Percentiles rank a stretch among this genome's conserved stretches.
Conservation (phyloP, 2,888 invertebrate species). For the Rhaphigaster nebulosa region DNA sequence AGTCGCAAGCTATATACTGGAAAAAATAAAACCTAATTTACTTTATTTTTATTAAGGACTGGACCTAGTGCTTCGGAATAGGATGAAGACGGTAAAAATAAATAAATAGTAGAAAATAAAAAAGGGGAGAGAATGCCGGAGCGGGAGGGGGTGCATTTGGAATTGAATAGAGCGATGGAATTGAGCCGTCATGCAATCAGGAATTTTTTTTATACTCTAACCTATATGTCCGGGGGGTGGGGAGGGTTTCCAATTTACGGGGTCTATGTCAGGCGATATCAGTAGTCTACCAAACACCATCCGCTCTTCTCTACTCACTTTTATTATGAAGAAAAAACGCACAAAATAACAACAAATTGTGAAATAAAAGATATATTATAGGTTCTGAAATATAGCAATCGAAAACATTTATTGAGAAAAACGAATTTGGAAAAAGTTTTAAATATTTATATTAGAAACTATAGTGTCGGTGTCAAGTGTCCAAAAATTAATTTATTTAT, state of each 20-base stretch:
- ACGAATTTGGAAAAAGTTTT: too few species aligned
- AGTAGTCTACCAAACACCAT: neutral
- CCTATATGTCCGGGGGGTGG: neutral
- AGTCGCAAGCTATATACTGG: neutral
- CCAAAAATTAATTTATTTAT: too few species aligned
- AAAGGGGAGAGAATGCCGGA: neutral
- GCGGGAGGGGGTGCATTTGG: neutral
- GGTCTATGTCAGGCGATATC: constrained; percentile 9
- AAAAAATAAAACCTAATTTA: neutral
- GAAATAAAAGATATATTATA: too few species aligned
- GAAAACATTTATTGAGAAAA: too few species aligned
- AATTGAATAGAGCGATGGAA: constrained; percentile 33
- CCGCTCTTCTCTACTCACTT: neutral
- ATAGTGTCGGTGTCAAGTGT: too few species aligned
- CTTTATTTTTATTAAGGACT: constrained; percentile 10
- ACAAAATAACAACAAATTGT: neutral
- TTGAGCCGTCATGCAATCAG: constrained; percentile 36
- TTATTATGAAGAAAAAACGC: neutral
- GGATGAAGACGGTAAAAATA: neutral
- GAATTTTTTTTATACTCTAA: constrained; percentile 15
- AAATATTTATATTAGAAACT: too few species aligned
- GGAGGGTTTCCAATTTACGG: constrained; percentile 19
- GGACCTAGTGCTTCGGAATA: neutral
- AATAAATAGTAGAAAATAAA: neutral
- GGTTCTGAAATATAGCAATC: neutral